A percentile compares a stretch with the other conserved stretches of the same genome.
These are phyloP conservation scores for Bubo blakistoni DNA, from an alignment of 2,113 vertebrate species.

Conservation along the genomic window DNA sequence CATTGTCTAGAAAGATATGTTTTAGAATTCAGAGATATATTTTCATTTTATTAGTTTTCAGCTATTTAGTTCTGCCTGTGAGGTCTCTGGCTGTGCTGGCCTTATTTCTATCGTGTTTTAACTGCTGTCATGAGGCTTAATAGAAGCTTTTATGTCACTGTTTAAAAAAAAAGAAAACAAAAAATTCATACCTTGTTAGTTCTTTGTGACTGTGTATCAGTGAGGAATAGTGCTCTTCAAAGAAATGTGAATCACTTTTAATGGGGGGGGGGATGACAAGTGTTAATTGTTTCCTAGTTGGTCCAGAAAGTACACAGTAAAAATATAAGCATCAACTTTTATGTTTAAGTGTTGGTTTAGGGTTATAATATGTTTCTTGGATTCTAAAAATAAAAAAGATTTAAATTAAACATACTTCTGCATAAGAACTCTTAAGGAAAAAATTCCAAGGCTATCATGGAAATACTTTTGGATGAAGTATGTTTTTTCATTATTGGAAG, in stretches of 20 bases:
- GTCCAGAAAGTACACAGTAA: background rate
- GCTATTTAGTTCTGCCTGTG: background rate
- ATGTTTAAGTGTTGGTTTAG: background rate
- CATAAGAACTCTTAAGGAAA: background rate
- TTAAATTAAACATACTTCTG: background rate
- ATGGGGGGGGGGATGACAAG: rapidly evolving
- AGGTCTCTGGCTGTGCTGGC: background rate
- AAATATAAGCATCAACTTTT: background rate
- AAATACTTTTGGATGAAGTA: background rate
- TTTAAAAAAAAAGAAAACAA: background rate
- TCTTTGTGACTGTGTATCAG: background rate
- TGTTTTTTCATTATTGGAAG: background rate
- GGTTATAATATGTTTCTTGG: background rate
- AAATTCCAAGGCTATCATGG: background rate
- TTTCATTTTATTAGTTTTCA: background rate
- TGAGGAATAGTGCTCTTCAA: background rate
- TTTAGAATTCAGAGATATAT: background rate
- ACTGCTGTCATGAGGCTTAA: background rate
- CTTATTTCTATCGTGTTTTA: background rate
- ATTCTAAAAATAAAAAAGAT: background rate
- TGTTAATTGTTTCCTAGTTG: background rate
- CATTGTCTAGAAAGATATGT: background rate
- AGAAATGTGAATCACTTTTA: background rate
- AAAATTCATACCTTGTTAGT: background rate
- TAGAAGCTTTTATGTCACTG: background rate